phyloP scores from a whole-genome alignment of 2,113 vertebrate genomes.

The Thalassoma bifasciatum region DNA sequence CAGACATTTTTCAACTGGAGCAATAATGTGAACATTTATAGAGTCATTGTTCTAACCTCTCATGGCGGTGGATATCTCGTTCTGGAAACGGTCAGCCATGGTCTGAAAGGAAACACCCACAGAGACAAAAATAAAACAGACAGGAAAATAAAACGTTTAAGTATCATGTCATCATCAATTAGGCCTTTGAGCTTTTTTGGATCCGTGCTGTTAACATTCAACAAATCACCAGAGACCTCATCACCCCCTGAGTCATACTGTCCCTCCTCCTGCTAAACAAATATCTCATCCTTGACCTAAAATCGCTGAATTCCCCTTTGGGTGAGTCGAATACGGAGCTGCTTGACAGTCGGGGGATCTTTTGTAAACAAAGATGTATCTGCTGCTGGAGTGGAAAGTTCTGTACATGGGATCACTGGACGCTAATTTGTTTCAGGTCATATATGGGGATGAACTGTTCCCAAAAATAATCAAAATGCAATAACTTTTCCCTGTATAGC shows the following conservation, averaged over 20 bases:
- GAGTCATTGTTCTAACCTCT: constrained; percentile 65
- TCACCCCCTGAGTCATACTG: constrained; percentile 1
- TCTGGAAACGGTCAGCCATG: constrained; percentile 81
- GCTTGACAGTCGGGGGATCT: background rate
- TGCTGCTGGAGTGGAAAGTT: too few species aligned
- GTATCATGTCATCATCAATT: background rate
- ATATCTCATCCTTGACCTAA: constrained; percentile 4
- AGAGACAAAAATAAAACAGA: background rate
- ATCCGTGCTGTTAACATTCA: constrained; percentile 7
- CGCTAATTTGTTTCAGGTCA: too few species aligned
- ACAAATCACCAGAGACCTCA: background rate
- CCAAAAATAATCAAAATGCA: too few species aligned
- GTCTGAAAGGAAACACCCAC: constrained; percentile 78
- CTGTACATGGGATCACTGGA: too few species aligned
- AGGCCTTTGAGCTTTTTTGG: background rate
- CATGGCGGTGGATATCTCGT: constrained; percentile 75
- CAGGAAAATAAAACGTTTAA: background rate
- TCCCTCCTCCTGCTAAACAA: background rate
- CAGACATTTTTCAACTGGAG: background rate
- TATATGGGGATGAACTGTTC: too few species aligned
- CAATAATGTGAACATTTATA: constrained; percentile 17
- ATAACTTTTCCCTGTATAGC: too few species aligned
- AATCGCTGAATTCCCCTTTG: constrained; percentile 5
- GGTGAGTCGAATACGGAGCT: background rate
- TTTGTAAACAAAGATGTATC: too few species aligned